Percentiles rank a stretch among this genome's conserved stretches.
Evolutionary conservation across 2,113 vertebrate genomes (phyloP).

Genomic region (Hypanus sabinus): DNA sequence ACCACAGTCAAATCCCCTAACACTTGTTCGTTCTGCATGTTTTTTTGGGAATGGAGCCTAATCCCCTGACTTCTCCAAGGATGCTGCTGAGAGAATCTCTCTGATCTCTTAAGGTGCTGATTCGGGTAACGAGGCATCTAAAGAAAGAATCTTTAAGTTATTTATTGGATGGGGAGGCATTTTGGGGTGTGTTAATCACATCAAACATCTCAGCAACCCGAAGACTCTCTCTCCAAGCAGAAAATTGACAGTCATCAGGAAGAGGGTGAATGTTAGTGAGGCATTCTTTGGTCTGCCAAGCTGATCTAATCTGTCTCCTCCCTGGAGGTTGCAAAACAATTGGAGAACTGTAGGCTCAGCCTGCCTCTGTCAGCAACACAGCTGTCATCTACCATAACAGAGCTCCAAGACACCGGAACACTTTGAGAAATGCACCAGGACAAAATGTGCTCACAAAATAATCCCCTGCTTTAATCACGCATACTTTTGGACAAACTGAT

Average conservation of each 20-base stretch:
- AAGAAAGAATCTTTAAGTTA: neutral
- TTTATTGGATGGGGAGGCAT: neutral
- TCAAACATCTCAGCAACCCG: neutral
- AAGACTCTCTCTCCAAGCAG: neutral
- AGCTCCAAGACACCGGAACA: neutral
- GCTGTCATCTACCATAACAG: neutral
- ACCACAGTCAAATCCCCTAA: neutral
- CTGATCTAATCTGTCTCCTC: slow-evolving; percentile 8
- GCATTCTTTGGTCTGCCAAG: neutral
- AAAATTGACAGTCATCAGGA: neutral
- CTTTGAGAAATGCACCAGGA: neutral
- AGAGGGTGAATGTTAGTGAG: neutral
- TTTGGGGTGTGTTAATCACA: neutral
- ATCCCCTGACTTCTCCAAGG: neutral
- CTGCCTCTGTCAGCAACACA: neutral
- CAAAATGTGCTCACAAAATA: neutral
- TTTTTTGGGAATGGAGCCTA: neutral
- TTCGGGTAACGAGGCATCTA: neutral
- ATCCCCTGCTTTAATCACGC: neutral
- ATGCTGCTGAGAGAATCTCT: neutral
- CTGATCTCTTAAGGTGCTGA: neutral
- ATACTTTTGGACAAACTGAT: neutral
- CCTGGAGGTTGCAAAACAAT: neutral
- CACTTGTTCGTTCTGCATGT: neutral
- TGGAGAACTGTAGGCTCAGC: neutral